Conservation (phyloP, 2,888 invertebrate genomes). For the Agrotis ipsilon region DNA sequence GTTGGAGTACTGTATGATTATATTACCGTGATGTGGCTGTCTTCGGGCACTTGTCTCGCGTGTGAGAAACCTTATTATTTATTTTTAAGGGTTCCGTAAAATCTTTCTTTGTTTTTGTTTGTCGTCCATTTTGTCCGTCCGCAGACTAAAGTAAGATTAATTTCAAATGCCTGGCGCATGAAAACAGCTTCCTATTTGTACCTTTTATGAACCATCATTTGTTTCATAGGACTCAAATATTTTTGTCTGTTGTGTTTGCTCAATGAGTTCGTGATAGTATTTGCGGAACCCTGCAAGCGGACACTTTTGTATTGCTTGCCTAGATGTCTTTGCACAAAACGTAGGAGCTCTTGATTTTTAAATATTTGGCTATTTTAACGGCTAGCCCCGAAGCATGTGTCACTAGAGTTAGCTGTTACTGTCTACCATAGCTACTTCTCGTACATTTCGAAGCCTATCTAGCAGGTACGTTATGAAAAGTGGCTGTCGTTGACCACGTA, state of each 20-base stretch:
- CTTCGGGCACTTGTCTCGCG: conserved; percentile 1
- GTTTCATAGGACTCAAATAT: conserved; percentile 41
- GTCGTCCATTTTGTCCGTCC: conserved; percentile 69
- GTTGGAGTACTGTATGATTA: no score
- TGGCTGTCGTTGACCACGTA: background rate
- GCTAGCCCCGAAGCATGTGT: background rate
- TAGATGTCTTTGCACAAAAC: conserved; percentile 41
- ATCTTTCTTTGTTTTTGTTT: conserved; percentile 52
- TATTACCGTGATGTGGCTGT: no score
- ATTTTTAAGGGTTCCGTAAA: conserved; percentile 64
- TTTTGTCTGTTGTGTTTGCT: conserved; percentile 63
- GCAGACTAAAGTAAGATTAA: conserved; percentile 63
- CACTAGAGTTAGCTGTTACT: no score
- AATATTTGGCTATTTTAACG: conserved; percentile 3
- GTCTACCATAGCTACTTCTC: background rate
- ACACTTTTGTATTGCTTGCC: conserved; percentile 30
- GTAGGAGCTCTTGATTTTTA: conserved; percentile 30
- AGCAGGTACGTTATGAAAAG: background rate
- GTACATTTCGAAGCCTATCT: no score
- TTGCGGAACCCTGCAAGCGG: conserved; percentile 63
- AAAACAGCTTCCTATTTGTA: conserved; percentile 37
- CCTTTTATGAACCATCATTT: conserved; percentile 36
- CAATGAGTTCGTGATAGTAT: conserved; percentile 57
- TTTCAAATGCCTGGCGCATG: conserved; percentile 61
- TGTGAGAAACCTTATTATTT: conserved; percentile 20